Evolutionary conservation across 2,113 vertebrate species (phyloP), one percentile per base, ranked within the genome.

Genomic region (Equus quagga): DNA sequence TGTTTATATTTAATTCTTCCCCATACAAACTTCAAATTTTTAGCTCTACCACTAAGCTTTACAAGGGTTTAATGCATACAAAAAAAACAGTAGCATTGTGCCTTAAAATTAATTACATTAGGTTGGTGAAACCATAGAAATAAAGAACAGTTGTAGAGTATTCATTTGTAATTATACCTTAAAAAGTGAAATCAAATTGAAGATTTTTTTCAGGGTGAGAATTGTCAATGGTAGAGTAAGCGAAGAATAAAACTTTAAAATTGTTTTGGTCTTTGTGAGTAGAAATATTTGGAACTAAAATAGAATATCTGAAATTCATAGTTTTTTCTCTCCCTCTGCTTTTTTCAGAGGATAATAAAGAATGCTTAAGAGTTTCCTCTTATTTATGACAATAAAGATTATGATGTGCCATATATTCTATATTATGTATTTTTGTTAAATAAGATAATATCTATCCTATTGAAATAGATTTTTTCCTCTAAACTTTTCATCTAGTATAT

Each of bases 1-100:
- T 62, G 31, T 79, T 79, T 95, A 14, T 81, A 54, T 58, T 89
- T 92, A 72, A 58, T 82, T 95, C 56, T 85, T 79, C 19, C n/a
- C 58, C 10, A 64, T 26, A 2, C 0, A 82, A 73, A 87, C 11
- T 81, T 80, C 9, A 80, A 12, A 54, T 70, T 70, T 80, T 65
- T 70, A 70, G 3, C 7, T 8, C 10, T 67, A 67, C 9, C 18
- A 60, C 56, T 93, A 80, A 93, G 51, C 14, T 92, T 73, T 60
- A 23, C 15, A 36, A 36, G 1, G 18, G 13, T 86, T 58, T 31
- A 87, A 41, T 64, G 69, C 12, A 36, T 60, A 67, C 72, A 33
- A 58, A 87, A 91, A 64, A 95, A 73, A 64, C 7, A 82, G 33
- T 85, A 67, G 28, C 21, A 70, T 84, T 65, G 7, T 69, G 0